A percentile compares a stretch with the other conserved stretches of the same genome.
These are phyloP conservation scores for Pangasius larnaudii DNA, from an alignment of 2,797 vertebrate genomes.

Conservation along the genomic window DNA sequence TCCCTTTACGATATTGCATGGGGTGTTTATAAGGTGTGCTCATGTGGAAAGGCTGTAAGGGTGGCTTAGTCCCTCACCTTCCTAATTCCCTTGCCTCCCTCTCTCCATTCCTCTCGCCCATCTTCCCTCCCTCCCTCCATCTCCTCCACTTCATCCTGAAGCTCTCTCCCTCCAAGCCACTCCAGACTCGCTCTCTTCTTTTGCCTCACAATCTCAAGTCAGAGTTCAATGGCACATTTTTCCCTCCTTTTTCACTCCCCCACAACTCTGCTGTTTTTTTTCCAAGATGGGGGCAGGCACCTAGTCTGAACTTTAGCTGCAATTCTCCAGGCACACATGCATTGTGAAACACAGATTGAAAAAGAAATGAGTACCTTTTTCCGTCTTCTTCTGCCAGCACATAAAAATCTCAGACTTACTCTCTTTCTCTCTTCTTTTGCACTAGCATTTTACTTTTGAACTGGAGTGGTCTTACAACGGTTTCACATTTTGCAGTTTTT, in stretches of 20 bases:
- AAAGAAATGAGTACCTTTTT: constrained; percentile 61
- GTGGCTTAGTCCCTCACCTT: constrained; percentile 73
- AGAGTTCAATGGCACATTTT: constrained; percentile 66
- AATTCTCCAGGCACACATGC: constrained; percentile 61
- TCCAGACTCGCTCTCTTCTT: constrained; percentile 44
- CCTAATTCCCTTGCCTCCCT: constrained; percentile 66
- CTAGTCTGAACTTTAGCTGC: constrained; percentile 62
- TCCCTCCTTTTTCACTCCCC: constrained; percentile 43
- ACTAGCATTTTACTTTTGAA: constrained; percentile 20
- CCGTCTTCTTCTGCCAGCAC: constrained; percentile 44
- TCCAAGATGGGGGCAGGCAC: constrained; percentile 50
- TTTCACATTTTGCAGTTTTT: background rate
- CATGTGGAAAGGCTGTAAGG: constrained; percentile 76
- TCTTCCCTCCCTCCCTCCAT: constrained; percentile 38
- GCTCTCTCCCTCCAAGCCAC: constrained; percentile 44
- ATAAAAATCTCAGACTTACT: constrained; percentile 48
- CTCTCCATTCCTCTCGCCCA: constrained; percentile 32
- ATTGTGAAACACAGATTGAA: constrained; percentile 62
- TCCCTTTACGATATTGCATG: constrained; percentile 68
- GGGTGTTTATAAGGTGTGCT: constrained; percentile 70
- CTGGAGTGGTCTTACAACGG: background rate
- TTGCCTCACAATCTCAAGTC: constrained; percentile 62
- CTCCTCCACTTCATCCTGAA: constrained; percentile 43
- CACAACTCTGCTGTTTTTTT: constrained; percentile 51
- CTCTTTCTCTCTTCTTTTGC: constrained; percentile 14